Percentiles rank a stretch among this genome's conserved stretches.
Evolutionary conservation across 2,113 vertebrate species (phyloP).

Genomic region (Pachypanchax playfairii): DNA sequence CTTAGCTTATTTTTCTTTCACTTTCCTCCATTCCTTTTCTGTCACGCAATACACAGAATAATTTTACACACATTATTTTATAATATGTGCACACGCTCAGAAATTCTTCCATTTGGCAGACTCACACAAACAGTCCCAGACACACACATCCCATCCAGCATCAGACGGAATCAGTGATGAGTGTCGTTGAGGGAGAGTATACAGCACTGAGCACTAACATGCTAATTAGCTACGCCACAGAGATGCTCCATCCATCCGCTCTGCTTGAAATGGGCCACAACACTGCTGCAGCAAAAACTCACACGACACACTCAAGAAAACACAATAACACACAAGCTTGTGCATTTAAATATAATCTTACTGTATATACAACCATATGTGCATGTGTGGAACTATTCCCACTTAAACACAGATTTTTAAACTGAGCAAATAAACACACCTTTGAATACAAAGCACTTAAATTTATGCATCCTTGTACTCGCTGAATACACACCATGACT

Average conservation of each 20-base stretch:
- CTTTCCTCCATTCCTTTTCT: conserved; percentile 6
- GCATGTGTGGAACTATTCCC: background rate
- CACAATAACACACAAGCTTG: conserved; percentile 4
- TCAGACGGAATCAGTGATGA: conserved; percentile 79
- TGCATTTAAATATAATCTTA: background rate
- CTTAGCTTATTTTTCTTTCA: conserved; percentile 3
- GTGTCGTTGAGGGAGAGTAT: conserved; percentile 71
- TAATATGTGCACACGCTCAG: conserved; percentile 20
- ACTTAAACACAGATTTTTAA: background rate
- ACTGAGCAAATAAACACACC: conserved; percentile 12
- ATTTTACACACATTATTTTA: conserved; percentile 42
- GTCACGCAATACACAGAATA: conserved; percentile 22
- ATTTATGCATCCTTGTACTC: conserved; percentile 19
- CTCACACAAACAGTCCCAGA: conserved; percentile 46
- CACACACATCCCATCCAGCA: conserved; percentile 53
- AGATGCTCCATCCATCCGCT: conserved; percentile 68
- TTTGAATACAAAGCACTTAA: conserved; percentile 17
- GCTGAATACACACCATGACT: conserved; percentile 35
- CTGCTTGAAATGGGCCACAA: conserved; percentile 65
- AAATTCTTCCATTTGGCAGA: conserved; percentile 63
- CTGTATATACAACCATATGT: background rate
- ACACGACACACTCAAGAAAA: conserved; percentile 31
- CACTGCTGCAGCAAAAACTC: conserved; percentile 48
- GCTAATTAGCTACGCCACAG: conserved; percentile 78
- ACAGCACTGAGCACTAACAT: conserved; percentile 74